phyloP scores from a whole-genome alignment of 2,113 vertebrate genomes.

The Formicarius rufipectus region DNA sequence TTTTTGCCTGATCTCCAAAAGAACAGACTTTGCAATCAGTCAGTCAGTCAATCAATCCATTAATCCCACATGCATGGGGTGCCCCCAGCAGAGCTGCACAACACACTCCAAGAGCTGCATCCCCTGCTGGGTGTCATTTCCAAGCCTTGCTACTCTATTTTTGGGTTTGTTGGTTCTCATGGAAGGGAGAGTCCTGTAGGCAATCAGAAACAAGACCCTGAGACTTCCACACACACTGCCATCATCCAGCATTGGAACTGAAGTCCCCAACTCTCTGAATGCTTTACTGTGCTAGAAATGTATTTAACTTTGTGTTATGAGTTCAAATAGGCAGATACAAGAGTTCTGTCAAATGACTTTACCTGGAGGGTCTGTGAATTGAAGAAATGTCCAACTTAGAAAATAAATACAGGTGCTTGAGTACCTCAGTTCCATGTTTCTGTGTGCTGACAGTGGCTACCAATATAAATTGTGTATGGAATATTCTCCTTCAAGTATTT shows the following conservation, averaged over 20 bases:
- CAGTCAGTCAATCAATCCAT: too few species aligned
- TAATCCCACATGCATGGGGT: too few species aligned
- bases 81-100: neutral
- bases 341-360: neutral
- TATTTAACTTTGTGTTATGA: neutral
- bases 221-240: neutral
- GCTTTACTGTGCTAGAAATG: neutral
- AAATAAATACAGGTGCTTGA: neutral
- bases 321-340: neutral
- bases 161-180: neutral
- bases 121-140: neutral
- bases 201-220: neutral
- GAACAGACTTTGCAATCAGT: neutral
- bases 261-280: neutral
- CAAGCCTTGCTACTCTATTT: neutral
- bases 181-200: neutral
- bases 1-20: neutral
- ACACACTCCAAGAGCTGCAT: neutral
- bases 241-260: neutral
- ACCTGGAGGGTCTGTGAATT: neutral
- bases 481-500: neutral
- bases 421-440: rapidly evolving
- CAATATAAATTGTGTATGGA: neutral
- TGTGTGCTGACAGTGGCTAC: neutral
- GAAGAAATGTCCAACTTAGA: neutral